Conservation (phyloP, 2,888 invertebrate species). For the Serrognathus titanus region DNA sequence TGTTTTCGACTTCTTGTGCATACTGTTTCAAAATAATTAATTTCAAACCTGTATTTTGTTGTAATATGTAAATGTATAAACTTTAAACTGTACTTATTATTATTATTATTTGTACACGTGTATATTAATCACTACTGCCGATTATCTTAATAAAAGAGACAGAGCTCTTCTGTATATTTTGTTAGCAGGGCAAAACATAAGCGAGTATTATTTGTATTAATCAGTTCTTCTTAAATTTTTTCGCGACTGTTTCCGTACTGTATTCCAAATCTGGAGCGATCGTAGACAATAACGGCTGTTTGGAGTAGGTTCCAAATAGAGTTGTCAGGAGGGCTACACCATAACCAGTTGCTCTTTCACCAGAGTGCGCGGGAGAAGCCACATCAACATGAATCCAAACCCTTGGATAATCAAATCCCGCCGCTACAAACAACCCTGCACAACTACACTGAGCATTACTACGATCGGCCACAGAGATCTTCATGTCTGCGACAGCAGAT, state of each 20-base stretch:
- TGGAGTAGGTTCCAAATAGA: conserved; percentile 72
- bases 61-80: background rate
- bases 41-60: background rate
- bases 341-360: conserved; percentile 82
- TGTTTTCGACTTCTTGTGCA: too few relatives aligned
- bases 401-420: conserved; percentile 84
- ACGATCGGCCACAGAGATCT: conserved; percentile 85
- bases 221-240: conserved; percentile 32
- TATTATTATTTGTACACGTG: too few relatives aligned
- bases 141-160: too few relatives aligned
- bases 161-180: too few relatives aligned
- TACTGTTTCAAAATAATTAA: background rate
- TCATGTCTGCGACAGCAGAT: conserved; percentile 87
- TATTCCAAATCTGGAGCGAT: conserved; percentile 46
- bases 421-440: conserved; percentile 82
- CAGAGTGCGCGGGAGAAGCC: conserved; percentile 77
- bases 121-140: too few relatives aligned
- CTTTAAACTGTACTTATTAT: conserved; percentile 7
- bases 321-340: conserved; percentile 80
- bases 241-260: conserved; percentile 31
- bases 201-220: background rate
- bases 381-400: conserved; percentile 89
- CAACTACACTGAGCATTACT: conserved; percentile 84
- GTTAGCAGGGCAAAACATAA: too few relatives aligned
- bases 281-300: conserved; percentile 52